Conservation (phyloP, 2,113 vertebrate genomes). For the Himantopus leucocephalus region DNA sequence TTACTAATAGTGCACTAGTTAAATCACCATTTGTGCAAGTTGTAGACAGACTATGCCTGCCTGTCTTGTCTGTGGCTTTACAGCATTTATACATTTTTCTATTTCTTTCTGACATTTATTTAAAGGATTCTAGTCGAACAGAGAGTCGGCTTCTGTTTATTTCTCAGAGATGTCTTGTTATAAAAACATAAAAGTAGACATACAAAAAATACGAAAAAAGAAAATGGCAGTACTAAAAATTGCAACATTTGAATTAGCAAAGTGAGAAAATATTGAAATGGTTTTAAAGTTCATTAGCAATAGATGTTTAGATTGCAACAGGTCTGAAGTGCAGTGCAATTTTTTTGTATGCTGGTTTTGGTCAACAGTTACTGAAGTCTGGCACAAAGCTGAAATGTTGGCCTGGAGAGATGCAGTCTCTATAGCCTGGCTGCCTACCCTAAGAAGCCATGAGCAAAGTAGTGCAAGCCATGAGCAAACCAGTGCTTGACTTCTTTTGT, state of each 20-base stretch:
- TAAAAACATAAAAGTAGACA: neutral
- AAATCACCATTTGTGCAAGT: neutral
- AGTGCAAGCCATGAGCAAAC: neutral
- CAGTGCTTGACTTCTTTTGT: neutral
- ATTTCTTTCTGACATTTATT: neutral
- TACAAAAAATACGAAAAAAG: neutral
- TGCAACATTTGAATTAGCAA: neutral
- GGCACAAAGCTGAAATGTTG: neutral
- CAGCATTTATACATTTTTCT: neutral
- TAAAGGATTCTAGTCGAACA: neutral
- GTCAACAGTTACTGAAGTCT: neutral
- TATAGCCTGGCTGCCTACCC: neutral
- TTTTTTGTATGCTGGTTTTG: constrained; percentile 43
- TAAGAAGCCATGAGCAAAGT: neutral
- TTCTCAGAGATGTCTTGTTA: neutral
- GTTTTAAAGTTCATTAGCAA: neutral
- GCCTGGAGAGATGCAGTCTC: neutral
- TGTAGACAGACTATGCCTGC: neutral
- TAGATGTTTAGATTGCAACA: neutral
- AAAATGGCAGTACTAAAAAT: neutral
- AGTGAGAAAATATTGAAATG: neutral
- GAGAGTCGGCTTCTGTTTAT: neutral
- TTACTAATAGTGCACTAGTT: neutral
- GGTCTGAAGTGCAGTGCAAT: neutral
- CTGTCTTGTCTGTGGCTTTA: neutral